These are phyloP conservation scores for Caenorhabditis remanei DNA, from an alignment of 1,140 invertebrate genomes.

Conservation along the genomic window DNA sequence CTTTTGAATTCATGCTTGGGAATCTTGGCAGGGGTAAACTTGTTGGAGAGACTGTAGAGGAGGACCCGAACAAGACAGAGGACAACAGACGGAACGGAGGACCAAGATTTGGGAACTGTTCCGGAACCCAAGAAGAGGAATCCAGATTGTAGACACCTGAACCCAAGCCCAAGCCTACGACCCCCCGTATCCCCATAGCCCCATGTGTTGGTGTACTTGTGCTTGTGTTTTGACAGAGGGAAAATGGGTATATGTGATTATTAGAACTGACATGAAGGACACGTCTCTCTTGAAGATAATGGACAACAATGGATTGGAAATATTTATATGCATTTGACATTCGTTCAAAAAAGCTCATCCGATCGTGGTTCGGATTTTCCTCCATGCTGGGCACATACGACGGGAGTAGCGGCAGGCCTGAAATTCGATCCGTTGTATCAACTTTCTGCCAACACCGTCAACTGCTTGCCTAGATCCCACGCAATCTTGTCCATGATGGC, in stretches of 20 bases:
- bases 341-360: conserved; percentile 30
- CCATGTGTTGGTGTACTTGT: too few relatives aligned
- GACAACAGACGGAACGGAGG: too few relatives aligned
- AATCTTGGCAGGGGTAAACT: too few relatives aligned
- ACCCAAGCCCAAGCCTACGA: too few relatives aligned
- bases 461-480: conserved; percentile 24
- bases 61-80: too few relatives aligned
- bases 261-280: conserved; percentile 27
- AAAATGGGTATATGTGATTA: neutral
- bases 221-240: neutral
- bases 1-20: too few relatives aligned
- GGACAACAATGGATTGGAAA: conserved; percentile 54
- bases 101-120: too few relatives aligned
- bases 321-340: conserved; percentile 39
- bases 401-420: conserved; percentile 21
- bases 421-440: conserved; percentile 16
- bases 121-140: too few relatives aligned
- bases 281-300: conserved; percentile 35
- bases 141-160: too few relatives aligned
- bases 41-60: too few relatives aligned
- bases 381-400: conserved; percentile 34
- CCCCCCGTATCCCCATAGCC: too few relatives aligned
- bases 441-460: neutral
- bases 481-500: conserved; percentile 43
- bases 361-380: conserved; percentile 39